Evolutionary conservation across 2,888 invertebrate species (phyloP), one percentile per base, ranked within the genome.

Genomic region (Cephus runcator): DNA sequence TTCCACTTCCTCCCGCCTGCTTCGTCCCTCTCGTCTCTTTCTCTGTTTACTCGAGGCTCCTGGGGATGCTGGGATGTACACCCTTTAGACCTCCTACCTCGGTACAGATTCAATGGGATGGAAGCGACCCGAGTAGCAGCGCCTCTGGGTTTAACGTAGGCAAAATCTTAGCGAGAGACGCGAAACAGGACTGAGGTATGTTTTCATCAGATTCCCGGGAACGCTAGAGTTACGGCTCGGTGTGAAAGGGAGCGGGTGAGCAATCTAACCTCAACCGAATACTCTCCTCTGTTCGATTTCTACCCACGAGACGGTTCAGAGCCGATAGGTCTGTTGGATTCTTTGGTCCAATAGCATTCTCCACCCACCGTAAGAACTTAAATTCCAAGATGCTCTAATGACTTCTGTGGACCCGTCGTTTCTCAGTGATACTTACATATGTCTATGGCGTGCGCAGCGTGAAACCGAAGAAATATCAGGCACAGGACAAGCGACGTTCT

Each of bases 381-480:
- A 9, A 56, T 23, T 56, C 56, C 56, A 56, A 23, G 56, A 56
- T 56, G 23, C 56, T 56, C 56, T 56, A 56, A 56, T 23, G 56
- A 56, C 23, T 56, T 56, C 23, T 23, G 56, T 23, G 9, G 23
- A 56, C 23, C 23, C 2, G 56, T 2, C 23, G 56, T 23, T 23
- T 9, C 2, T 56, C 56, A 9, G 23, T 0, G 23, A 56, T 82
- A 90, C 91, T 90, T 82, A 91, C 91, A 91, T 89, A 90, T 90
- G 90, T 91, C 91, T 88, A 91, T 88, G 83, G 91, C 89, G 82
- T 82, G 86, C 88, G 83, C 83, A 83, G 82, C 84, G 34, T 34
- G 31, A 84, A 86, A 86, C 83, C 83, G 86, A 85, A 89, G 84
- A 84, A 88, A 85, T 82, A 89, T 84, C 82, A 88, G 85, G 85